phyloP scores from a whole-genome alignment of 2,113 vertebrate species.

The Macroglossus sobrinus region DNA sequence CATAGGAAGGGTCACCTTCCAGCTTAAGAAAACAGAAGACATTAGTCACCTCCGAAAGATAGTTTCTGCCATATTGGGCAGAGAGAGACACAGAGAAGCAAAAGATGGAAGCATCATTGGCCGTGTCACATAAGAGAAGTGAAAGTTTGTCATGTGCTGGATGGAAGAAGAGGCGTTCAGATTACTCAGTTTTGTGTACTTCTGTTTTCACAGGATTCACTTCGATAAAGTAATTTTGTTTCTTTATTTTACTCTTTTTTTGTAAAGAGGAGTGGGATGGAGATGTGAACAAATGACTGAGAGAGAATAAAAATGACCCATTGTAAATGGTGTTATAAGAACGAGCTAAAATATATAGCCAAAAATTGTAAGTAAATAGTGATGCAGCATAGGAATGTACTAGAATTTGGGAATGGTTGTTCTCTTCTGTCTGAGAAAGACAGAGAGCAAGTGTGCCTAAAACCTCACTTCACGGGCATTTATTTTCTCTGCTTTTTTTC shows the following conservation, averaged over 20 bases:
- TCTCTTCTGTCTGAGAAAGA: not conserved
- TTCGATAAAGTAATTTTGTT: not conserved
- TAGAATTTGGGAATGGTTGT: not conserved
- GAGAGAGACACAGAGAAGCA: not conserved
- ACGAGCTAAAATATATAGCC: not conserved
- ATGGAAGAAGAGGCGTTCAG: accelerated
- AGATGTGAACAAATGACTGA: not conserved
- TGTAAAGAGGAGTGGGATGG: not conserved
- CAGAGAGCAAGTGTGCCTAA: not conserved
- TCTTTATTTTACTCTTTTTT: not conserved
- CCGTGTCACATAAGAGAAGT: too few relatives aligned
- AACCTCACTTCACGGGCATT: not conserved
- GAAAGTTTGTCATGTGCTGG: accelerated
- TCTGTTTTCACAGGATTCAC: not conserved
- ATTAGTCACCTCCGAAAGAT: not conserved
- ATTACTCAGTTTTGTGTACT: not conserved
- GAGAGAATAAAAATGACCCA: not conserved
- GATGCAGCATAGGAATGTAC: not conserved
- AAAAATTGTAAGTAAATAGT: not conserved
- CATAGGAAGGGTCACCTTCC: not conserved
- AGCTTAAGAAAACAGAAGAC: not conserved
- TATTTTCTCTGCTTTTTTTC: not conserved
- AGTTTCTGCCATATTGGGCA: not conserved
- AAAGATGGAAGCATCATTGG: not conserved
- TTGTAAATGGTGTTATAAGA: not conserved